Conservation (phyloP, 2,797 vertebrate species). For the Notolabrus celidotus region DNA sequence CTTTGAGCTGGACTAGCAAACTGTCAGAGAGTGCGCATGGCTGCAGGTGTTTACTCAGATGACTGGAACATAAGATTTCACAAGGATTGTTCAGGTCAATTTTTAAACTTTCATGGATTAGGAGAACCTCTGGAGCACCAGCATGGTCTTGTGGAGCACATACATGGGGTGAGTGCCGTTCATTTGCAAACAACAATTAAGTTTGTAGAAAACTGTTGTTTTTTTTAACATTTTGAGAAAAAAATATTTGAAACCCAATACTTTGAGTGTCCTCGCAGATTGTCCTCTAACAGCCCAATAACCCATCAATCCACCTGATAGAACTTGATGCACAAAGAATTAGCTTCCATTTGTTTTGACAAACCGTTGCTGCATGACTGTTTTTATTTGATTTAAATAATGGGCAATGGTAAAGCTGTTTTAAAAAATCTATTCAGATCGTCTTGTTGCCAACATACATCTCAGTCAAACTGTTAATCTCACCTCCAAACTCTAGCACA, state of each 20-base stretch:
- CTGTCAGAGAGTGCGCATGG: constrained; percentile 8
- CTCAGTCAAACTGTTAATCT: background rate
- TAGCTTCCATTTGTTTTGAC: constrained; percentile 2
- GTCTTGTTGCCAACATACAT: background rate
- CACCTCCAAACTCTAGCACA: background rate
- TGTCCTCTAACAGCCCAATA: background rate
- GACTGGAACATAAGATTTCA: constrained; percentile 8
- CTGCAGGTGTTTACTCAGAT: background rate
- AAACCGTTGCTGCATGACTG: background rate
- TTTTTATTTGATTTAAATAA: background rate
- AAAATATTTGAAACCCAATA: background rate
- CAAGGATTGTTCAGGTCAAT: constrained; percentile 15
- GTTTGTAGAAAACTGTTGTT: too few species aligned
- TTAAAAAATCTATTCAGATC: background rate
- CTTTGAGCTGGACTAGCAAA: constrained; percentile 31
- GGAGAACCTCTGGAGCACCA: constrained; percentile 18
- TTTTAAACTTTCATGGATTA: constrained; percentile 42
- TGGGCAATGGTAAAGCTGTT: background rate
- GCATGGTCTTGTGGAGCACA: background rate
- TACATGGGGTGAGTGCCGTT: constrained; percentile 51
- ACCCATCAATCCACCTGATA: background rate
- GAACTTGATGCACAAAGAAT: background rate
- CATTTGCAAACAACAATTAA: background rate
- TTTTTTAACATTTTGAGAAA: too few species aligned
- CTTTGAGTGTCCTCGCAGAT: background rate